Conservation (phyloP, 2,113 vertebrate species). For the Mastomys coucha region DNA sequence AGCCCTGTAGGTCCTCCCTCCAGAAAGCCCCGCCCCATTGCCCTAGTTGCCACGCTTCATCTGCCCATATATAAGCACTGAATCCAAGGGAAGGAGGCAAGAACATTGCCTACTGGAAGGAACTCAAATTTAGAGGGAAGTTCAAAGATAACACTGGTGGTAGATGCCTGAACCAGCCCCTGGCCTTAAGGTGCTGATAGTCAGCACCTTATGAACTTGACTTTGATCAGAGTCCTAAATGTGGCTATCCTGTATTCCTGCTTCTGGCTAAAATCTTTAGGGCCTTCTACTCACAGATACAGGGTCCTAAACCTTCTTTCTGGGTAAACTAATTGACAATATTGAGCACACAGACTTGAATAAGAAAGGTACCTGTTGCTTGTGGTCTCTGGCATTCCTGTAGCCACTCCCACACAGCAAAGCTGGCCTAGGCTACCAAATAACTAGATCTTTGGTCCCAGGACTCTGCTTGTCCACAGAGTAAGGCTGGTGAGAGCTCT, state of each 20-base stretch:
- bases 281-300: background rate
- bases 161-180: background rate
- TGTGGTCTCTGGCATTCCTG: background rate
- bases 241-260: too few relatives aligned
- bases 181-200: background rate
- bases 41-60: background rate
- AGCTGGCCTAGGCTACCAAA: background rate
- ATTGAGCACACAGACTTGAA: background rate
- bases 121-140: background rate
- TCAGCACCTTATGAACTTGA: background rate
- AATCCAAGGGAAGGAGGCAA: accelerated
- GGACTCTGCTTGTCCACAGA: background rate
- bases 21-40: background rate
- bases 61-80: background rate
- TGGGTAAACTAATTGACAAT: background rate
- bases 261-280: background rate
- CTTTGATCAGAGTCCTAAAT: background rate
- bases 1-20: background rate
- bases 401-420: background rate
- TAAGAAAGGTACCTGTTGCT: accelerated
- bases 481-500: background rate
- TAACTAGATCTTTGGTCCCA: background rate
- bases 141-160: background rate
- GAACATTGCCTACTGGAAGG: accelerated
- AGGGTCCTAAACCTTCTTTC: background rate